A percentile compares a stretch with the other conserved stretches of the same genome.
phyloP scores from a whole-genome alignment of 2,797 vertebrate species.

The Sphenopsis melanotis region DNA sequence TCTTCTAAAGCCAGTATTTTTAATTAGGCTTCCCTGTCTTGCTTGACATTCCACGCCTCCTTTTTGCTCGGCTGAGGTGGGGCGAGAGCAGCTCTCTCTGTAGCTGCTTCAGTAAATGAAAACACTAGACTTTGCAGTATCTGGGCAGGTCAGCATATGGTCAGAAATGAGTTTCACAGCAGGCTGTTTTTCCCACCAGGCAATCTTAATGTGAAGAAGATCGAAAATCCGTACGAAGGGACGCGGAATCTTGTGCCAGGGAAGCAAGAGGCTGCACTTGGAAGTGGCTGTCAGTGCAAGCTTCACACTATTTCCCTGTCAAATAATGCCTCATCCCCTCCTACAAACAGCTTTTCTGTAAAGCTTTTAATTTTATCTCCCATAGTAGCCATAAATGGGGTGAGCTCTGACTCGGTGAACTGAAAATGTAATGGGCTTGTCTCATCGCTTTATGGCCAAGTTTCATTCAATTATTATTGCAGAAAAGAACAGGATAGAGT shows the following conservation, averaged over 20 bases:
- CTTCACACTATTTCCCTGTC: neutral
- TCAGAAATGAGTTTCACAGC: slow-evolving; percentile 58
- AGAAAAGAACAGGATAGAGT: slow-evolving; percentile 42
- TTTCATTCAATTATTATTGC: slow-evolving; percentile 29
- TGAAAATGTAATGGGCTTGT: slow-evolving; percentile 26
- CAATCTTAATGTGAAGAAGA: slow-evolving; percentile 30
- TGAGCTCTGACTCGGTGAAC: slow-evolving; percentile 3
- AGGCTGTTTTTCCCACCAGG: slow-evolving; percentile 9
- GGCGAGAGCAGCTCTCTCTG: neutral
- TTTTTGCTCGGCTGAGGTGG: neutral
- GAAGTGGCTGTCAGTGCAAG: slow-evolving; percentile 14
- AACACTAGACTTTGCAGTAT: slow-evolving; percentile 1
- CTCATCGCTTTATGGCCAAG: slow-evolving; percentile 8
- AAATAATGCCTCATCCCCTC: neutral
- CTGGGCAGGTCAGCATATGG: slow-evolving; percentile 22
- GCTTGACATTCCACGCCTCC: neutral
- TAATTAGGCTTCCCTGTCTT: neutral
- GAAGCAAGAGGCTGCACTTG: neutral
- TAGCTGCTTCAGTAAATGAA: neutral
- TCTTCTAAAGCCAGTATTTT: neutral
- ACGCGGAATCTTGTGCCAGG: neutral
- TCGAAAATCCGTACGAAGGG: slow-evolving; percentile 16
- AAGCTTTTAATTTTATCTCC: slow-evolving; percentile 44
- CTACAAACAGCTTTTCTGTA: slow-evolving; percentile 13
- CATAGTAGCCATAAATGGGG: neutral